A percentile compares a stretch with the other conserved stretches of the same genome.
Conservation (phyloP, 1,140 invertebrate species). For the Tetragonula clypearis region DNA sequence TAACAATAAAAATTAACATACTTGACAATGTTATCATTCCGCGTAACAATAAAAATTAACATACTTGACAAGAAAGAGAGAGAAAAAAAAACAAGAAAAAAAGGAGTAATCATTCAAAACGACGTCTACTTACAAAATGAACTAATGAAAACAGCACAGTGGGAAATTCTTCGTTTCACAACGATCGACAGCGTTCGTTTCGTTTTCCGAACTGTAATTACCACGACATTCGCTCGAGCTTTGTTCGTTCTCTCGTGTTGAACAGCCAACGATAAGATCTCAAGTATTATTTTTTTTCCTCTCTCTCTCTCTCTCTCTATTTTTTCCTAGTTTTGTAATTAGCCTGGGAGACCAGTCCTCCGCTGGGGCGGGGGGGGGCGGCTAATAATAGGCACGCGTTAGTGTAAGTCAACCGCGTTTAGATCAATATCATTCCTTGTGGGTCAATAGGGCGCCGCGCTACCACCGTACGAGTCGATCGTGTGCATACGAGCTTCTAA, state of each 20-base stretch:
- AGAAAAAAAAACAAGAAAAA: no score
- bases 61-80: background rate
- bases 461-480: conserved; percentile 19
- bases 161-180: background rate
- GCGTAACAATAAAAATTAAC: background rate
- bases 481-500: conserved; percentile 27
- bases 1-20: background rate
- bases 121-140: background rate
- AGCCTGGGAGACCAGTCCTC: conserved; percentile 17
- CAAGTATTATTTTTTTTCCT: background rate
- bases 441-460: conserved; percentile 40
- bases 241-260: conserved; percentile 41
- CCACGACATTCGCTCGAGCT: conserved; percentile 18
- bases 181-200: conserved; percentile 45
- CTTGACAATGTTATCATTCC: background rate
- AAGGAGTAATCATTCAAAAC: background rate
- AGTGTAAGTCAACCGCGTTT: conserved; percentile 51
- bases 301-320: background rate
- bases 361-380: background rate
- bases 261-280: conserved; percentile 43
- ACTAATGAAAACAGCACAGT: conserved; percentile 13
- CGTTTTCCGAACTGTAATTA: conserved; percentile 33
- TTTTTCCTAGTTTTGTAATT: conserved; percentile 38
- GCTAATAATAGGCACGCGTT: conserved; percentile 42
- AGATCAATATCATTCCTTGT: conserved; percentile 53